Conservation (phyloP, 2,797 vertebrate species). For the Chloroceryle inda region DNA sequence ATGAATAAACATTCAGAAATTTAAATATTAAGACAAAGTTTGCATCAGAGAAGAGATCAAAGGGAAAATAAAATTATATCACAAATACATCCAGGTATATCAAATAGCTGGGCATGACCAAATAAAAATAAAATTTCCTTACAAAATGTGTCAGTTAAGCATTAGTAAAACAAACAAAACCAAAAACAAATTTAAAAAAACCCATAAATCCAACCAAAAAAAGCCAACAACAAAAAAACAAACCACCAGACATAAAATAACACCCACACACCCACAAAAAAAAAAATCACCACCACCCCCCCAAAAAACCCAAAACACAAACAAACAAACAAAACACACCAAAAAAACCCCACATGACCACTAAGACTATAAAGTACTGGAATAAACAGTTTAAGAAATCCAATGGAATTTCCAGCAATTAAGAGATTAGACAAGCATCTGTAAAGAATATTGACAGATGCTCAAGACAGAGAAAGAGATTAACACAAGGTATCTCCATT, state of each 20-base stretch:
- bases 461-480: background rate
- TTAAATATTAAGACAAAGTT: background rate
- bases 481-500: background rate
- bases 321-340: background rate
- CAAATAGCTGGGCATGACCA: background rate
- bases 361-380: background rate
- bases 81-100: background rate
- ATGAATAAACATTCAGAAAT: background rate
- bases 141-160: background rate
- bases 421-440: slow-evolving; percentile 39
- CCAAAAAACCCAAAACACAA: too few relatives aligned
- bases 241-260: too few relatives aligned
- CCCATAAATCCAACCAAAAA: too few relatives aligned
- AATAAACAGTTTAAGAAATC: background rate
- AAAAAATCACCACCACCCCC: too few relatives aligned
- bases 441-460: background rate
- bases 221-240: background rate
- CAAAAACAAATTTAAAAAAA: too few relatives aligned
- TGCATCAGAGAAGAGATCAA: background rate
- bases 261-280: too few relatives aligned
- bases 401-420: slow-evolving; percentile 17
- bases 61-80: background rate
- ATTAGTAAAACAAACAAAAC: background rate
- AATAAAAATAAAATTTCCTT: background rate
- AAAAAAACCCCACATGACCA: too few relatives aligned